phyloP scores from a whole-genome alignment of 1,140 invertebrate species.

The Lordiphosa clarofinis region DNA sequence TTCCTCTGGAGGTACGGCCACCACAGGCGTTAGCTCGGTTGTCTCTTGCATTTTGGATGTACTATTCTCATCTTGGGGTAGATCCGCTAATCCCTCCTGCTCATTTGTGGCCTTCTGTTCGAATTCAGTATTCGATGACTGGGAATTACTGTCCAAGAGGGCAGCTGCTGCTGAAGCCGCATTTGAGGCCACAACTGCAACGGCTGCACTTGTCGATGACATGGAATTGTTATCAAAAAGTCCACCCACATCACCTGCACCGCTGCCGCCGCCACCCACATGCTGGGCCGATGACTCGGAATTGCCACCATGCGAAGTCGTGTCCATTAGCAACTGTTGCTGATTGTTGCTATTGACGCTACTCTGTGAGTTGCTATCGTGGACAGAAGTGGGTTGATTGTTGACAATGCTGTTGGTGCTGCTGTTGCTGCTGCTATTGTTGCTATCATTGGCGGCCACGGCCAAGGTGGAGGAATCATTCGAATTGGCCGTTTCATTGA shows the following conservation, averaged over 20 bases:
- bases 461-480: constrained; percentile 75
- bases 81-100: constrained; percentile 23
- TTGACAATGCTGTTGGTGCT: constrained; percentile 77
- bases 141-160: constrained; percentile 70
- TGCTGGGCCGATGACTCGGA: constrained; percentile 46
- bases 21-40: constrained; percentile 18
- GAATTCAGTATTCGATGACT: constrained; percentile 64
- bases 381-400: constrained; percentile 75
- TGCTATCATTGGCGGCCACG: constrained; percentile 73
- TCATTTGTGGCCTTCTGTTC: constrained; percentile 44
- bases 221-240: constrained; percentile 76
- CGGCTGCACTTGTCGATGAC: constrained; percentile 70
- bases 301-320: constrained; percentile 54
- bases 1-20: constrained; percentile 17
- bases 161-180: constrained; percentile 65
- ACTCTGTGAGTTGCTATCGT: constrained; percentile 76
- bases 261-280: constrained; percentile 22
- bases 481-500: constrained; percentile 74
- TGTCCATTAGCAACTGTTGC: constrained; percentile 60
- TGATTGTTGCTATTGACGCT: constrained; percentile 75
- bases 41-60: constrained; percentile 52
- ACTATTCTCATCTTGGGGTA: constrained; percentile 54
- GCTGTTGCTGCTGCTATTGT: constrained; percentile 77
- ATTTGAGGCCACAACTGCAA: constrained; percentile 52
- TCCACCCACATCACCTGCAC: constrained; percentile 53